These are phyloP conservation scores for Acromyrmex echinatior DNA, from an alignment of 1,140 invertebrate genomes.

Conservation along the genomic window DNA sequence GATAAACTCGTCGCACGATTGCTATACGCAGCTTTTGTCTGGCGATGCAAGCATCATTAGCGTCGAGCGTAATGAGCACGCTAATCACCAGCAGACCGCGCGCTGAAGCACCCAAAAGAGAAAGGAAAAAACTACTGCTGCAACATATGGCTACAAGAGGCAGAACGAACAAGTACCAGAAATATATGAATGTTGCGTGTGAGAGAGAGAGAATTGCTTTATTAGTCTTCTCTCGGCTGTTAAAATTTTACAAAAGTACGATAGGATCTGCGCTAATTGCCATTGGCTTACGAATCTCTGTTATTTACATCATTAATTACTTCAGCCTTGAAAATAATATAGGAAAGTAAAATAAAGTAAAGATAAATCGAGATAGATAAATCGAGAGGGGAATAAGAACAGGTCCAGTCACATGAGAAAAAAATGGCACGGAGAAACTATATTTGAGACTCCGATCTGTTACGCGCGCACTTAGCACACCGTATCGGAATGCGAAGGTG, in stretches of 20 bases:
- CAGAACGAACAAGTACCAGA: constrained; percentile 72
- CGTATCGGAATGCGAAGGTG: neutral
- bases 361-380: neutral
- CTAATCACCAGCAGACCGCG: constrained; percentile 83
- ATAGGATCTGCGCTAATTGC: constrained; percentile 7
- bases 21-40: constrained; percentile 81
- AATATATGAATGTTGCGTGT: constrained; percentile 23
- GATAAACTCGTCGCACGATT: constrained; percentile 64
- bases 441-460: constrained; percentile 11
- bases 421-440: neutral
- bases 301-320: constrained; percentile 31
- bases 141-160: constrained; percentile 67
- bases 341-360: neutral
- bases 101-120: constrained; percentile 63
- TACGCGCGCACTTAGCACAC: neutral
- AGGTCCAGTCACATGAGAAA: neutral
- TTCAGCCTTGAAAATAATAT: neutral
- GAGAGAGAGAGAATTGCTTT: constrained; percentile 49
- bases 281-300: constrained; percentile 18
- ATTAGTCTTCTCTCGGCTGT: constrained; percentile 59
- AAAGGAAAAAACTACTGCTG: constrained; percentile 66
- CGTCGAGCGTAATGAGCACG: constrained; percentile 84
- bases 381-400: neutral
- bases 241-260: constrained; percentile 41
- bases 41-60: constrained; percentile 84